Conservation (phyloP, 2,888 invertebrate genomes). For the Achlya flavicornis region DNA sequence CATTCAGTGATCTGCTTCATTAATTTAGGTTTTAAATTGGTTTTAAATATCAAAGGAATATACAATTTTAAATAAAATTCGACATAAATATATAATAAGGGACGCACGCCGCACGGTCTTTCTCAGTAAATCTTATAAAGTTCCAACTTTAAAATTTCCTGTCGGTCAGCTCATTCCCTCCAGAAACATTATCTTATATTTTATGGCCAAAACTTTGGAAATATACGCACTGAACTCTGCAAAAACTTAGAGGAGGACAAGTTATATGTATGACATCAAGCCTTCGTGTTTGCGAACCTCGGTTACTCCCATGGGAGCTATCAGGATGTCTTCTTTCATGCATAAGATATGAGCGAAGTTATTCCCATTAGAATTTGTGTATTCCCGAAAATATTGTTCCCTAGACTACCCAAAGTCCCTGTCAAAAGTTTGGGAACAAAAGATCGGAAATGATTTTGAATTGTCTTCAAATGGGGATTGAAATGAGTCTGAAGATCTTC, state of each 20-base stretch:
- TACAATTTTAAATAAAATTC: neutral
- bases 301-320: constrained; percentile 43
- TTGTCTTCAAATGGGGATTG: neutral
- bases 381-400: constrained; percentile 40
- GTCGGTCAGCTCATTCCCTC: neutral
- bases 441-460: neutral
- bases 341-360: constrained; percentile 56
- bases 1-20: too few species aligned
- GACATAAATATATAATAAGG: neutral
- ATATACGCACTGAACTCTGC: neutral
- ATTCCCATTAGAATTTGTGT: constrained; percentile 39
- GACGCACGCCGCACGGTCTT: neutral
- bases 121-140: neutral
- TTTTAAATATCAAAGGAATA: too few species aligned
- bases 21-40: too few species aligned
- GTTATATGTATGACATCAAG: neutral
- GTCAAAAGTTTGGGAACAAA: constrained; percentile 1
- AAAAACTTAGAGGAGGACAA: constrained; percentile 1
- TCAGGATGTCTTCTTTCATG: constrained; percentile 45
- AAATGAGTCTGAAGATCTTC: neutral
- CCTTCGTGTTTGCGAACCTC: constrained; percentile 13
- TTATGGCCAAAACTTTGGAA: constrained; percentile 8
- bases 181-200: constrained; percentile 5
- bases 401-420: constrained; percentile 18
- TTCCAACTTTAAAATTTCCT: neutral